Conservation (phyloP, 2,888 invertebrate genomes). For the Muscina levida region DNA sequence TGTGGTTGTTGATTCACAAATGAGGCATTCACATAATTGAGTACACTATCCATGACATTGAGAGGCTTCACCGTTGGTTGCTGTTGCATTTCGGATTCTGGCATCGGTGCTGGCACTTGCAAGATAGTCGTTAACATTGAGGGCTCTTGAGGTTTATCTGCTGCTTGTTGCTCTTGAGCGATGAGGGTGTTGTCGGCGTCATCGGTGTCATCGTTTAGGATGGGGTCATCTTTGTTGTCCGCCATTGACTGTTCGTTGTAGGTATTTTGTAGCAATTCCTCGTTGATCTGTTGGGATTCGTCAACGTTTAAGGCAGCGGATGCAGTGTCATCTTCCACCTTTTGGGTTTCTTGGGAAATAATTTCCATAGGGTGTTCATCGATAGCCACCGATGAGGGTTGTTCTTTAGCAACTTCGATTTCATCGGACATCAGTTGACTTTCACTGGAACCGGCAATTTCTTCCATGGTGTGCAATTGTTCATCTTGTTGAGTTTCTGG, state of each 20-base stretch:
- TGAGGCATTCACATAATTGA: constrained; percentile 76
- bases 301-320: constrained; percentile 12
- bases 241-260: not conserved
- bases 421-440: not conserved
- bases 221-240: constrained; percentile 2
- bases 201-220: constrained; percentile 22
- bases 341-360: not conserved
- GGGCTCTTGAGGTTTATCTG: constrained; percentile 29
- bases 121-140: constrained; percentile 75
- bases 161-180: not conserved
- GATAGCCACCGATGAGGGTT: not conserved
- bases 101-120: constrained; percentile 60
- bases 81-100: constrained; percentile 32
- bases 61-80: constrained; percentile 61
- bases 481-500: too few relatives aligned
- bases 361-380: constrained; percentile 25
- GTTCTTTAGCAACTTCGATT: not conserved
- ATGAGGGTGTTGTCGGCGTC: not conserved
- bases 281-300: constrained; percentile 32
- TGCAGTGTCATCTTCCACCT: constrained; percentile 11
- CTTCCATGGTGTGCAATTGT: not conserved
- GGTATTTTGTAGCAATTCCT: constrained; percentile 17
- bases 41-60: constrained; percentile 72
- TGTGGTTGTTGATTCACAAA: constrained; percentile 67
- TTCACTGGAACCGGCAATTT: not conserved